Evolutionary conservation across 2,888 invertebrate genomes (phyloP), one percentile per base, ranked within the genome.

Genomic region (Poecilobothrus nobilitatus): DNA sequence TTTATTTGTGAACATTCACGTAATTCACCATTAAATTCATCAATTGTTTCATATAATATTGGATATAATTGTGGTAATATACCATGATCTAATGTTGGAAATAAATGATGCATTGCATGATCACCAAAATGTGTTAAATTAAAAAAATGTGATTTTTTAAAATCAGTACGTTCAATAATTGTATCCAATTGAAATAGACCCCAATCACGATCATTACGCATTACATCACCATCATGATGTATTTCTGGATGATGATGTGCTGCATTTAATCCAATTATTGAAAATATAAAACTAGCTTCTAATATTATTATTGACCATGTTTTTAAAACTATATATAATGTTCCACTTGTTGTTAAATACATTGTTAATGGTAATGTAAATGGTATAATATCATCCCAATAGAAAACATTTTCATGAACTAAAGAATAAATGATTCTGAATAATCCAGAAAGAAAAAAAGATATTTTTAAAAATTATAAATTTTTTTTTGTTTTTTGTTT

Each of bases 181-280:
- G 91, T 86, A 75, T 92, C 90, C 72, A 92, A 75, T 79, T 92
- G 91, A 75, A 88, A 86, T 0, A 92, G 77, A 3, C 92, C 93
- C 91, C 92, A 93, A 78, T 93, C 93, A 44, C 86, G 77, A 73
- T 81, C 80, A 44, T 78, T 76, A 2, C 81, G 78, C 71, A 73
- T 83, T 67, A 86, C 80, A 78, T 93, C 92, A 2, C 91, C 91
- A 75, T 91, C 91, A 76, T 92, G 92, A 75, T 89, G 89, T 70
- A 91, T 88, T 44, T 86, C 86, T 1, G 92, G 91, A 77, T 92
- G 91, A 76, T 92, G 91, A 81, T 92, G 92, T 1, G 88, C 91
- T 1, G 91, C 91, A 76, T 88, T 91, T 1, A 90, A 75, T 2
- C 88, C 91, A 69, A 91, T 86, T 1, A 85, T 73, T 18, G 81